phyloP scores from a whole-genome alignment of 2,113 vertebrate species.

The Sturnus vulgaris region DNA sequence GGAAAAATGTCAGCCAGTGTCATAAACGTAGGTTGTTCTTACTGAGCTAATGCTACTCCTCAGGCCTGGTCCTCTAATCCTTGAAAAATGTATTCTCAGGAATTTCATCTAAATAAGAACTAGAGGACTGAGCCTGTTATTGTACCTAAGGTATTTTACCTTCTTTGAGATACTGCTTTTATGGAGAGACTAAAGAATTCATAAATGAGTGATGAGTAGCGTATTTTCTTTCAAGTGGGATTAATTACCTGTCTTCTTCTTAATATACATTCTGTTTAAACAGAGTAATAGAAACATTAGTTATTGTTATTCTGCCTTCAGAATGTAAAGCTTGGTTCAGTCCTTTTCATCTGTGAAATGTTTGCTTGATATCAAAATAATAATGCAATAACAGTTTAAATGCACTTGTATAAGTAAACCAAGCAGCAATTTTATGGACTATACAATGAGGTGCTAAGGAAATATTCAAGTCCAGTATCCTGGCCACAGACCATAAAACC shows the following conservation, averaged over 20 bases:
- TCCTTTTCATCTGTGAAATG: constrained; percentile 16
- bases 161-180: constrained; percentile 3
- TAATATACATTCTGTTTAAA: constrained; percentile 51
- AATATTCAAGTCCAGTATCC: not conserved
- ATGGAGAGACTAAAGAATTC: constrained; percentile 1
- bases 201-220: constrained; percentile 29
- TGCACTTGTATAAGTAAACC: not conserved
- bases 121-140: not conserved
- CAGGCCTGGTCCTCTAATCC: not conserved
- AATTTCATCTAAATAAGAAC: not conserved
- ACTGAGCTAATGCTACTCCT: not conserved
- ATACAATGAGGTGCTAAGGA: not conserved
- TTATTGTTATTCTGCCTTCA: constrained; percentile 56
- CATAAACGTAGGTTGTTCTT: not conserved
- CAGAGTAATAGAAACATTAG: constrained; percentile 44
- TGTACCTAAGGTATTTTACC: not conserved
- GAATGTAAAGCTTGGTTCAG: not conserved
- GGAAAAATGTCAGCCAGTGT: not conserved
- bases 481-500: not conserved
- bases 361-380: constrained; percentile 31
- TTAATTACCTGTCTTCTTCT: constrained; percentile 55
- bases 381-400: not conserved
- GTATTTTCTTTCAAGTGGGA: constrained; percentile 26
- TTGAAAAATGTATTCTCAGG: not conserved
- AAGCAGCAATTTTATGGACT: constrained; percentile 15